These are phyloP conservation scores for Watsonalla binaria DNA, from an alignment of 2,888 invertebrate genomes.

Conservation along the genomic window DNA sequence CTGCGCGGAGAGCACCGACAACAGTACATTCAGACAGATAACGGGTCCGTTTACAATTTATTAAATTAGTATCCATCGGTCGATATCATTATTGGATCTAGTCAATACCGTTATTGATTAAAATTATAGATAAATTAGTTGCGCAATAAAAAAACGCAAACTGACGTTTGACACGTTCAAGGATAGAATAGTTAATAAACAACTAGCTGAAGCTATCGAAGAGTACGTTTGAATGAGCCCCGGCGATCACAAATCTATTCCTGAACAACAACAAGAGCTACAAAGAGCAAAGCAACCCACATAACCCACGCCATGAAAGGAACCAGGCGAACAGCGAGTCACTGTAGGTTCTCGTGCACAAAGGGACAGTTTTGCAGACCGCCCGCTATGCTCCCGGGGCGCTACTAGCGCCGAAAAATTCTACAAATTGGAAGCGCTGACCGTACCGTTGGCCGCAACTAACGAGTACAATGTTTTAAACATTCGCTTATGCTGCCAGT, in stretches of 20 bases:
- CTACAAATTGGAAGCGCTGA: conserved; percentile 50
- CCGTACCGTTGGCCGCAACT: conserved; percentile 25
- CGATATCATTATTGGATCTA: conserved; percentile 41
- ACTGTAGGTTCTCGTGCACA: conserved; percentile 32
- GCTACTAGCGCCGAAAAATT: conserved; percentile 52
- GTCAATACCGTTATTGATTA: conserved; percentile 39
- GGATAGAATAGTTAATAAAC: conserved; percentile 32
- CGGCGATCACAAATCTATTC: conserved; percentile 42
- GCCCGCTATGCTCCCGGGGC: conserved; percentile 54
- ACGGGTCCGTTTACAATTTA: conserved; percentile 39
- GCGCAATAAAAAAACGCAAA: conserved; percentile 20
- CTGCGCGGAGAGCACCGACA: conserved; percentile 24
- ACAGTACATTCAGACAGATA: conserved; percentile 39
- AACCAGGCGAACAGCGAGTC: conserved; percentile 28
- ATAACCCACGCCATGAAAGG: conserved; percentile 60
- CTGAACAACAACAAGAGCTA: conserved; percentile 34
- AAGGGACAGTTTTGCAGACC: conserved; percentile 54
- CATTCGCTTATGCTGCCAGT: conserved; percentile 25
- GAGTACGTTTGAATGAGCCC: conserved; percentile 33
- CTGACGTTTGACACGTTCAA: conserved; percentile 18
- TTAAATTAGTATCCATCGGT: conserved; percentile 37
- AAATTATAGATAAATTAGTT: conserved; percentile 23
- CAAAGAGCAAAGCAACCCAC: conserved; percentile 48
- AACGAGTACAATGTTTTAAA: conserved; percentile 50
- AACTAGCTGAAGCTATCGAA: conserved; percentile 34